Evolutionary conservation across 2,888 invertebrate species (phyloP), one percentile per base, ranked within the genome.

Genomic region (Drosophila histrio): DNA sequence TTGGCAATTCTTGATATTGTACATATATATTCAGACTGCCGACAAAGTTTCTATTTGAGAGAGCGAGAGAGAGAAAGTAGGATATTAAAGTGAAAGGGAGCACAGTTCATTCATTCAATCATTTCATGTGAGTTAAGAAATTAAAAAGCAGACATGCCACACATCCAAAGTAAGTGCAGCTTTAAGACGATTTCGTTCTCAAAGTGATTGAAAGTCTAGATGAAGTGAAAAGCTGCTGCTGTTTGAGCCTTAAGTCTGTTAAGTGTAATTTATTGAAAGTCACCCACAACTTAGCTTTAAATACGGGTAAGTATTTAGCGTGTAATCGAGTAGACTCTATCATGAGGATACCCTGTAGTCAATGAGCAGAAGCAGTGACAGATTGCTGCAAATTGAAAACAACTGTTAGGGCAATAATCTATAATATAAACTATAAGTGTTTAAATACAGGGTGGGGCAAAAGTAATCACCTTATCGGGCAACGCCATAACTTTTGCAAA

Each of bases 1-100:
- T 65, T 69, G 77, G 67, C 79, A 79, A 84, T 84, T 77, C 77
- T 64, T 76, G 47, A 61, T 56, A 49, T 22, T 39, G 19, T 26
- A 32, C 17, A 38, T 39, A 13, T 26, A 32, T 26, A 38, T 43
- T 46, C 58, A 46, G 26, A 41, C 47, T 52, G 19, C 50, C 50
- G 53, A n/a, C 15, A 49, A 63, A 70, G 17, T 70, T 66, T 54
- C 24, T 11, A 46, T 32, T 38, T 53, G 46, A 22, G 8, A 21
- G 17, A 19, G 11, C 9, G 7, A 8, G 32, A 15, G 9, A 9
- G 0, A 8, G 11, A 0, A n/a, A 11, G 17, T 4, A 11, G 17
- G 2, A 15, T 1, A 9, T 15, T 15, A 2, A 7, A 2, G 11
- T 3, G 22, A 13, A 1, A 1, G 7, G 28, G 1, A 44, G 32